phyloP scores from a whole-genome alignment of 2,797 vertebrate genomes.

The Trachops cirrhosus region DNA sequence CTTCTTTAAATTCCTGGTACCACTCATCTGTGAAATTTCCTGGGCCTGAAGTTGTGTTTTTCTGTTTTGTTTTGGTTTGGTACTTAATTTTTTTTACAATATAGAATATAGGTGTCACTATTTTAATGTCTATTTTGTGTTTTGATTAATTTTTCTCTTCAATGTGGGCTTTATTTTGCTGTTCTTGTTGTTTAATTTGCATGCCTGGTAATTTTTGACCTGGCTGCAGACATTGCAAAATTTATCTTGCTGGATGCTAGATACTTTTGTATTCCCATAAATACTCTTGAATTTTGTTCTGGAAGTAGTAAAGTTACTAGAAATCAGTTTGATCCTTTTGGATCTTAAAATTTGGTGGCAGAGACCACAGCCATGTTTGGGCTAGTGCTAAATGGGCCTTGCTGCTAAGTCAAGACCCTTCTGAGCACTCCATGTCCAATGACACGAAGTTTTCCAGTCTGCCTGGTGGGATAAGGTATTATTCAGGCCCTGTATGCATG shows the following conservation, averaged over 20 bases:
- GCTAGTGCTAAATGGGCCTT: not conserved
- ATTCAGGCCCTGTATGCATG: not conserved
- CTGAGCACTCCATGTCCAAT: not conserved
- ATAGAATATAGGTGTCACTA: not conserved
- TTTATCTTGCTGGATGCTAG: constrained; percentile 28
- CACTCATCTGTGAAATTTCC: not conserved
- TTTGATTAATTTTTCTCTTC: constrained; percentile 31
- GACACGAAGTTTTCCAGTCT: not conserved
- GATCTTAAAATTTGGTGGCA: constrained; percentile 30
- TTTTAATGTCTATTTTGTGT: constrained; percentile 34
- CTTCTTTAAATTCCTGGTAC: not conserved
- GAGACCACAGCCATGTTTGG: not conserved
- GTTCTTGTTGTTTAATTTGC: not conserved
- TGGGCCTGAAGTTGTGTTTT: not conserved
- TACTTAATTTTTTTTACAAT: constrained; percentile 13
- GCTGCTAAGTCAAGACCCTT: not conserved
- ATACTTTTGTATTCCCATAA: constrained; percentile 31
- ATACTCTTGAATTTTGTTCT: constrained; percentile 49
- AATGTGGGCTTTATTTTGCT: not conserved
- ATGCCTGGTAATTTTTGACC: constrained; percentile 35
- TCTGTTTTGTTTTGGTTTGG: not conserved
- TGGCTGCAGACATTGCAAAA: not conserved
- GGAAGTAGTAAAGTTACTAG: constrained; percentile 35
- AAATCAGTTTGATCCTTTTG: constrained; percentile 33
- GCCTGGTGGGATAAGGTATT: not conserved